Base-by-base conservation (phyloP, 2,797 vertebrate genomes). In the Meda fulgida region DNA sequence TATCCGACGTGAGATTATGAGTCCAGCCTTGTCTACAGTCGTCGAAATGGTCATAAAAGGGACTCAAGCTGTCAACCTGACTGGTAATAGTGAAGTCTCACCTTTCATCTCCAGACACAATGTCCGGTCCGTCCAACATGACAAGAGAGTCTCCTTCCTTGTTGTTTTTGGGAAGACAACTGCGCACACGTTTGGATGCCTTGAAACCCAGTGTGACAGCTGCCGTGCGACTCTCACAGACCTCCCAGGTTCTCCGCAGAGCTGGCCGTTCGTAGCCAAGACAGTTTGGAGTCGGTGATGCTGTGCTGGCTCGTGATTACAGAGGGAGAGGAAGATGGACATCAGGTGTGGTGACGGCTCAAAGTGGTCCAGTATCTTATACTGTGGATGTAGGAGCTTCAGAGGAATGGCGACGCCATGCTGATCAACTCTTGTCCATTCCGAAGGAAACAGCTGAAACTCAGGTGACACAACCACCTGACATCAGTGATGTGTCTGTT, bases 311-410 rank as follows among this genome's bases (percentile, higher is more conserved):
- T 26, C 40, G 1, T 19, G 70, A 72, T 43, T 72, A 48, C 40
- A 48, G n/a, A 23, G 70, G 70, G 43, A 29, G 70, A n/a, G 14
- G 11, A 46, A 60, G 34, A 81, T 43, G 51, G 80, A 29, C 34
- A 81, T 31, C 67, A 21, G 80, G 67, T 11, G 48, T 71, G 48
- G 80, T 81, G 34, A 71, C 34, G 4, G 79, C 79, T 53, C 46
- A 70, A 70, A 81, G 65, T 36, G 79, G 65, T 16, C 65, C 79
- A 69, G 43, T 80, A 55, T 81, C 79, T 55, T 81, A 79, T 46
- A 75, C 67, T 65, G 51, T 53, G 18, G 48, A 81, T 81, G 48
- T 55, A 40, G 34, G 66, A 0, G 5, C 34, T 81, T 81, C 48
- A 72, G 67, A 43, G 51, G 80, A 81, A 55, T 71, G 36, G 80